These are phyloP conservation scores for Synodontis membranacea DNA, from an alignment of 2,113 vertebrate species.

Conservation along the genomic window DNA sequence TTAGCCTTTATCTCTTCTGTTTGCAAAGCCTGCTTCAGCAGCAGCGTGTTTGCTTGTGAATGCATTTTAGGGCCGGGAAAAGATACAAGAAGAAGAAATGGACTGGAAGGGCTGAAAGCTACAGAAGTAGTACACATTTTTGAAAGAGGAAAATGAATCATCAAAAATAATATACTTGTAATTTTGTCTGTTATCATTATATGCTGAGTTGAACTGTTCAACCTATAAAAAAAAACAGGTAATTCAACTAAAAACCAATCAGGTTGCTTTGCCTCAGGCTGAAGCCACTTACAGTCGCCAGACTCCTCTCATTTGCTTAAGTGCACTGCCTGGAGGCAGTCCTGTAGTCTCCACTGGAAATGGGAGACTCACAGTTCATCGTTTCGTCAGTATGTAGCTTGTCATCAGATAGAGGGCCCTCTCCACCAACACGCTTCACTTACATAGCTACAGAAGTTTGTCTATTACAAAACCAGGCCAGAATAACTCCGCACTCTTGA, in stretches of 20 bases:
- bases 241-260: conserved; percentile 47
- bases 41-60: conserved; percentile 36
- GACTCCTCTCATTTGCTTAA: conserved; percentile 42
- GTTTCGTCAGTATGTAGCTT: conserved; percentile 53
- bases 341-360: conserved; percentile 33
- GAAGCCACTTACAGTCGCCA: conserved; percentile 39
- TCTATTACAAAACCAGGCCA: background rate
- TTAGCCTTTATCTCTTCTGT: conserved; percentile 72
- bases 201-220: conserved; percentile 31
- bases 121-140: conserved; percentile 38
- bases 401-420: conserved; percentile 43
- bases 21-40: conserved; percentile 65
- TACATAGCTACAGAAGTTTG: conserved; percentile 13
- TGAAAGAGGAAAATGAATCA: conserved; percentile 7
- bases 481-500: background rate
- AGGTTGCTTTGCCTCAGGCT: conserved; percentile 34
- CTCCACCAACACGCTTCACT: conserved; percentile 43
- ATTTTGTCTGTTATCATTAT: conserved; percentile 10
- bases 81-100: conserved; percentile 10
- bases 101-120: background rate
- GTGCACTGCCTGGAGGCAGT: conserved; percentile 37
- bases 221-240: conserved; percentile 40
- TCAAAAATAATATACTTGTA: conserved; percentile 1
- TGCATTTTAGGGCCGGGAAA: background rate
- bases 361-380: conserved; percentile 57